phyloP scores from a whole-genome alignment of 2,113 vertebrate genomes.

The Cinclus mexicanus region DNA sequence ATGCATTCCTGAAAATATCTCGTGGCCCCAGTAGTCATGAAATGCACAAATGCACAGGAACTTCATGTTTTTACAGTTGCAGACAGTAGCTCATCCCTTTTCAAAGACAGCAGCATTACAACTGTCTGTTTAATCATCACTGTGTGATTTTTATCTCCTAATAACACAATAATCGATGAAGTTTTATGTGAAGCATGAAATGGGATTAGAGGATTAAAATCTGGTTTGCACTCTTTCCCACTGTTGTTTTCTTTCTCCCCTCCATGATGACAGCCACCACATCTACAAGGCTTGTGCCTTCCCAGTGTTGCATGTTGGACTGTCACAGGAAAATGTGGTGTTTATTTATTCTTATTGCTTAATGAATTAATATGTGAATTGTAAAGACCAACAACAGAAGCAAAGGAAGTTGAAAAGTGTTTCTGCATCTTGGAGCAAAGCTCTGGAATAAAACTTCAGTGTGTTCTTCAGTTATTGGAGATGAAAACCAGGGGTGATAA shows the following conservation, averaged over 20 bases:
- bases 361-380: not conserved
- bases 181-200: not conserved
- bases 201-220: not conserved
- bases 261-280: not conserved
- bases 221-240: not conserved
- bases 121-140: not conserved
- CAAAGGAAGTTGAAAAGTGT: not conserved
- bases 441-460: not conserved
- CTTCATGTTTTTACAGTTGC: not conserved
- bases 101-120: not conserved
- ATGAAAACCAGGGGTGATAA: not conserved
- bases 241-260: not conserved
- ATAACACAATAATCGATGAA: not conserved
- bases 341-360: not conserved
- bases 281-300: not conserved
- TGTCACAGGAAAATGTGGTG: not conserved
- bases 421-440: not conserved
- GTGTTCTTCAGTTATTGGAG: not conserved
- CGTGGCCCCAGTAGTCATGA: not conserved
- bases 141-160: not conserved
- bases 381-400: not conserved
- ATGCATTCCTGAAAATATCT: not conserved
- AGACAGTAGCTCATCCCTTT: slow-evolving; percentile 7
- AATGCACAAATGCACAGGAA: not conserved
- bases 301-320: fast-evolving